A percentile compares a stretch with the other conserved stretches of the same genome.
Conservation (phyloP, 2,888 invertebrate genomes). For the Oithona nana region DNA sequence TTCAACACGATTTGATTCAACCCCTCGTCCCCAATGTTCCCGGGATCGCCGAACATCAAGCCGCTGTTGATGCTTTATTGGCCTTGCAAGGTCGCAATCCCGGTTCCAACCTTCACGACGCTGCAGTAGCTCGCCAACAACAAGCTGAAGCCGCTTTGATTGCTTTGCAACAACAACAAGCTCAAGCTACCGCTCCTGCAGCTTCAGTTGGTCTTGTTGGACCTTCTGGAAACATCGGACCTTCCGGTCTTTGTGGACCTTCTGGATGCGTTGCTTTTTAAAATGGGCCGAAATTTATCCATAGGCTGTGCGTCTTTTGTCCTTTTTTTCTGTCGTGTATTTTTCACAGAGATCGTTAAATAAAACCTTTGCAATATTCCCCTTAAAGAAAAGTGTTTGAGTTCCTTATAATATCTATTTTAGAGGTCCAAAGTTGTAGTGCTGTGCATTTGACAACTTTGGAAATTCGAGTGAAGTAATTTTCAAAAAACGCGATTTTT, state of each 20-base stretch:
- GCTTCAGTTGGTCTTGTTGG: constrained; percentile 13
- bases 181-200: neutral
- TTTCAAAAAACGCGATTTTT: too few species aligned
- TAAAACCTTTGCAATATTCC: too few species aligned
- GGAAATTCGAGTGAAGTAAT: too few species aligned
- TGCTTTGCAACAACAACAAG: constrained; percentile 10
- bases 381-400: too few species aligned
- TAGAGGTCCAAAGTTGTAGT: too few species aligned
- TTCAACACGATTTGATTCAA: constrained; percentile 1
- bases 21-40: constrained; percentile 13
- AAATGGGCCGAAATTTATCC: neutral
- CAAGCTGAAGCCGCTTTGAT: constrained; percentile 11
- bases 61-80: constrained; percentile 7
- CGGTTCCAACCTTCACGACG: constrained; percentile 6
- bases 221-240: constrained; percentile 11
- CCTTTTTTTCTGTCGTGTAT: too few species aligned
- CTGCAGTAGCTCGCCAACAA: constrained; percentile 2
- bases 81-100: constrained; percentile 12
- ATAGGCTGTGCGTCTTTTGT: too few species aligned
- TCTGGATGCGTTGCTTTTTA: constrained; percentile 11
- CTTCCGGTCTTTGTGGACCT: constrained; percentile 10
- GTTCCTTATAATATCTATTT: too few species aligned
- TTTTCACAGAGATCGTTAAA: too few species aligned
- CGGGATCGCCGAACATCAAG: constrained; percentile 4
- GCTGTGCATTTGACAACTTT: too few species aligned